Evolutionary conservation across 2,113 vertebrate species (phyloP), one percentile per base, ranked within the genome.

Genomic region (mouse (Mus musculus)): DNA sequence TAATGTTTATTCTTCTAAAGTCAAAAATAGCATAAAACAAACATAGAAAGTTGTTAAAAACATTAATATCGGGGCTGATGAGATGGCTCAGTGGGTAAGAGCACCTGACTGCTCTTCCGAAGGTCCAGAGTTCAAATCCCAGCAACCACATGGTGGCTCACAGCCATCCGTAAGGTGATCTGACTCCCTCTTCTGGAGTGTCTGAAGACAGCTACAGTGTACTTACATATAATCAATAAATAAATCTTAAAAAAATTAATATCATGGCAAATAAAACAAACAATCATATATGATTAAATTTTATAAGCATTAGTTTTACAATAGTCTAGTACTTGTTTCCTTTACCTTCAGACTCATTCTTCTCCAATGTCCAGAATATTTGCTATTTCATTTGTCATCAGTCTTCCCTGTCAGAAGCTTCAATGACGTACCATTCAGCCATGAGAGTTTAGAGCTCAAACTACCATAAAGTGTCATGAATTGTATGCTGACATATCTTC

Each of bases 371-470:
- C 9, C 10, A 52, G 22, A 63, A 16, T 59, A 19, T 67, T 71
- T 86, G 71, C 7, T 65, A 95, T 75, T 97, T 33, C 26, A 36
- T 94, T 95, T 52, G 16, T 30, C 13, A 19, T 92, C 65, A 80
- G 8, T 86, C n/a, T 91, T 17, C 36, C 33, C n/a, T 46, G 49
- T 76, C 28, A 91, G n/a, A 96, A 78, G 36, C n/a, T 75, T 82
- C 30, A 95, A 24, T 65, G 54, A 80, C n/a, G 77, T 92, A 8
- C 6, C 24, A 10, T 67, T 67, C 36, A 92, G 30, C 36, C 17
- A 0, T 89, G 28, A 13, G 36, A 67, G 91, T 95, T 95, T 52
- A 93, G 4, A 89, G 17, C 30, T 59, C 11, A 93, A 91, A 67
- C 30, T 33, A 49, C 71, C n/a, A 16, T 49, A 87, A 26, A 59